Evolutionary conservation across 2,797 vertebrate species (phyloP).

Genomic region (Enteromius paludinosus): DNA sequence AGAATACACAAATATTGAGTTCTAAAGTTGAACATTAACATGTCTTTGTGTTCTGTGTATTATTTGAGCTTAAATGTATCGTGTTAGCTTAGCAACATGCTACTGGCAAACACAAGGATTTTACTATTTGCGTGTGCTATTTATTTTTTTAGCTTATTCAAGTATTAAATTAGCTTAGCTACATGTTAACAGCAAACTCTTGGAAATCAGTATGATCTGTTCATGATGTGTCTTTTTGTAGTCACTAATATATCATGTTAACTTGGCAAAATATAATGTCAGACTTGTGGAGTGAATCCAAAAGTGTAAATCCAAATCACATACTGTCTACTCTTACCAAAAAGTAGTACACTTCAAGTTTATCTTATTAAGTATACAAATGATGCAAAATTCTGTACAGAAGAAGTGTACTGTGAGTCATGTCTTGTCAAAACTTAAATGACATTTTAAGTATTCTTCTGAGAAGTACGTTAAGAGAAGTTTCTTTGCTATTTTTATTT

Average conservation of each 20-base stretch:
- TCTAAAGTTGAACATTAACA: not conserved
- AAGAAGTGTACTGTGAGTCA: no score
- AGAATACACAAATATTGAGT: not conserved
- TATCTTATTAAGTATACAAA: no score
- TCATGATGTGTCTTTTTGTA: not conserved
- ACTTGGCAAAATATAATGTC: not conserved
- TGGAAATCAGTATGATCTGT: not conserved
- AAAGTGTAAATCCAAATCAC: not conserved
- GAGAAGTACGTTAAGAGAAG: no score
- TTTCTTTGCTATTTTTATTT: no score
- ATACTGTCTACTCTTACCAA: not conserved
- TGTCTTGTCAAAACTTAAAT: no score
- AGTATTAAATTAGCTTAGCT: not conserved
- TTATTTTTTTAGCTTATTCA: not conserved
- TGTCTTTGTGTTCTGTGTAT: not conserved
- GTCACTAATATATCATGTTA: not conserved
- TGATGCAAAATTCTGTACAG: no score
- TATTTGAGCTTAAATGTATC: not conserved
- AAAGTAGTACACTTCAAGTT: no score
- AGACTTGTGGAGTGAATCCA: not conserved
- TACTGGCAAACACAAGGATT: not conserved
- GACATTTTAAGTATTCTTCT: no score
- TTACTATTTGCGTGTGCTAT: not conserved
- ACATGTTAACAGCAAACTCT: not conserved
- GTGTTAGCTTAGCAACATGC: not conserved